These are phyloP conservation scores for Oreohelix idahoensis DNA, from an alignment of 1,140 invertebrate species.

Conservation along the genomic window DNA sequence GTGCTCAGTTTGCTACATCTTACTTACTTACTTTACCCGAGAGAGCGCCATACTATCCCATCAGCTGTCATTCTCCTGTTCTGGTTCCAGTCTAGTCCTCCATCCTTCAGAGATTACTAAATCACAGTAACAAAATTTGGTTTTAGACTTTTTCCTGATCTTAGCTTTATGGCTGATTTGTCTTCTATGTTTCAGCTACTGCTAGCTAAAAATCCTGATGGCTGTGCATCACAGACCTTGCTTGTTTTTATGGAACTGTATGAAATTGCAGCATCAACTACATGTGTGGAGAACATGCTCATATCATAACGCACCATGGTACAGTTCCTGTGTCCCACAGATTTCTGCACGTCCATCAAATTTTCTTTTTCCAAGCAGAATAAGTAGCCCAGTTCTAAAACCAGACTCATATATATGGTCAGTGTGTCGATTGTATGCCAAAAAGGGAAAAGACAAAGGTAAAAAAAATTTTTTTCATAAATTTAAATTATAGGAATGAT, in stretches of 20 bases:
- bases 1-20: too few species aligned
- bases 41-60: too few species aligned
- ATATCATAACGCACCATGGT: neutral
- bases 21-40: too few species aligned
- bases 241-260: neutral
- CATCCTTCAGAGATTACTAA: too few species aligned
- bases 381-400: neutral
- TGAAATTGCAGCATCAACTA: neutral
- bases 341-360: neutral
- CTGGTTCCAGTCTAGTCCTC: too few species aligned
- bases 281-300: neutral
- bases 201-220: neutral
- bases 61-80: too few species aligned
- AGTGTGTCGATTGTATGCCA: slow-evolving; percentile 38
- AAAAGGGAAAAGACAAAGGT: slow-evolving; percentile 46
- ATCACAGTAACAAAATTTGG: too few species aligned
- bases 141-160: too few species aligned
- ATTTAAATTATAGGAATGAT: too few species aligned
- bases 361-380: neutral
- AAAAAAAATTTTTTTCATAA: too few species aligned
- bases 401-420: slow-evolving; percentile 10
- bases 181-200: too few species aligned
- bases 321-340: neutral
- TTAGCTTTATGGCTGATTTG: too few species aligned
- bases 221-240: neutral